These are phyloP conservation scores for Pyrocephalus nanus DNA, from an alignment of 2,797 vertebrate genomes.

Conservation along the genomic window DNA sequence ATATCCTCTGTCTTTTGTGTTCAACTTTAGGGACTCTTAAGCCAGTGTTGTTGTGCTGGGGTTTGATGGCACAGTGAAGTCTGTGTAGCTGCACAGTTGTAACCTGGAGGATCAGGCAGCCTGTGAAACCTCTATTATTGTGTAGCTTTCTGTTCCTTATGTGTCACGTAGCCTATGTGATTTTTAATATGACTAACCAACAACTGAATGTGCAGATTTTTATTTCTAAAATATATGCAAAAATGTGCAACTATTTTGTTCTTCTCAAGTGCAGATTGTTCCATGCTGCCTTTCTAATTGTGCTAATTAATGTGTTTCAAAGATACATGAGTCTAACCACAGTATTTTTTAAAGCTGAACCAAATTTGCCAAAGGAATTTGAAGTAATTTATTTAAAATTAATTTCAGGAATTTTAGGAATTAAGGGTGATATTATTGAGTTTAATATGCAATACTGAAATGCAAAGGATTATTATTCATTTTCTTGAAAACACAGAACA, in stretches of 20 bases:
- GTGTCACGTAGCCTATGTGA: background rate
- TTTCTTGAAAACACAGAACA: background rate
- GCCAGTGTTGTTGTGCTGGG: background rate
- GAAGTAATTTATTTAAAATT: background rate
- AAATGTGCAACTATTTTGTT: conserved; percentile 22
- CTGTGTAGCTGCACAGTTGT: background rate
- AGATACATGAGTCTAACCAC: background rate
- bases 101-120: background rate
- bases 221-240: conserved; percentile 7
- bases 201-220: background rate
- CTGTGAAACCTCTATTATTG: background rate
- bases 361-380: background rate
- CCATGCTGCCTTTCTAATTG: background rate
- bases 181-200: background rate
- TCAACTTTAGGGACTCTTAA: background rate
- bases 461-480: background rate
- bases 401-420: background rate
- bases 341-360: background rate
- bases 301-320: conserved; percentile 27
- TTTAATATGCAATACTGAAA: background rate
- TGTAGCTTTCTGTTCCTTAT: background rate
- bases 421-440: background rate
- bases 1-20: background rate
- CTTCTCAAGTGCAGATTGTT: conserved; percentile 37
- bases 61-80: background rate